Percentiles rank a stretch among this genome's conserved stretches.
Evolutionary conservation across 1,140 invertebrate genomes (phyloP).

Genomic region (Papilio xuthus): DNA sequence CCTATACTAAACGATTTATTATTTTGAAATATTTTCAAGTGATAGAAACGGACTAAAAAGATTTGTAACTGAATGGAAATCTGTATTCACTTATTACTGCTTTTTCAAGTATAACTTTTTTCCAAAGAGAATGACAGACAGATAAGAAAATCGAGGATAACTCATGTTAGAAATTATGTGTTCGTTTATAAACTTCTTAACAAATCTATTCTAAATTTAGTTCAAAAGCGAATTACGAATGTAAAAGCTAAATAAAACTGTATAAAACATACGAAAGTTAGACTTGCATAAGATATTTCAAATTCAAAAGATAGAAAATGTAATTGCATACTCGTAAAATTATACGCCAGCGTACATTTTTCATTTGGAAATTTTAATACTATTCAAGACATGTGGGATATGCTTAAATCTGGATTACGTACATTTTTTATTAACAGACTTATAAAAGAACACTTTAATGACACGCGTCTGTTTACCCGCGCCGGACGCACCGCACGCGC

Average conservation of each 20-base stretch:
- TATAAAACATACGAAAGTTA: neutral
- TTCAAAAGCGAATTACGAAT: neutral
- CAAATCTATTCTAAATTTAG: neutral
- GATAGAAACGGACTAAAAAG: too few relatives aligned
- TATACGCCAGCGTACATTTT: neutral
- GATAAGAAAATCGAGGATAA: too few relatives aligned
- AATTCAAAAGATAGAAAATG: conserved; percentile 15
- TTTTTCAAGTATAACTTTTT: too few relatives aligned
- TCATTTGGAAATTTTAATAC: conserved; percentile 7
- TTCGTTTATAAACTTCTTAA: too few relatives aligned
- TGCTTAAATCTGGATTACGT: neutral
- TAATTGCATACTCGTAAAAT: neutral
- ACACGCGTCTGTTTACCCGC: too few relatives aligned
- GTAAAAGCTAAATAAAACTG: neutral
- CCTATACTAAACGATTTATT: too few relatives aligned
- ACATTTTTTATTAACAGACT: neutral
- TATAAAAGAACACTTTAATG: neutral
- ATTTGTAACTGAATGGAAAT: too few relatives aligned
- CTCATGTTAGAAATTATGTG: too few relatives aligned
- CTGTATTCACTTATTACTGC: too few relatives aligned
- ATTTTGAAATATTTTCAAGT: too few relatives aligned
- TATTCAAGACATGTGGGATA: neutral
- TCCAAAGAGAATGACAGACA: too few relatives aligned
- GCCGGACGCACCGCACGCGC: too few relatives aligned
- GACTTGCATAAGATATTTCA: neutral